Percentiles rank a stretch among this genome's conserved stretches.
These are phyloP conservation scores for Pelecanoides urinatrix DNA, from an alignment of 2,113 vertebrate species.

Conservation along the genomic window DNA sequence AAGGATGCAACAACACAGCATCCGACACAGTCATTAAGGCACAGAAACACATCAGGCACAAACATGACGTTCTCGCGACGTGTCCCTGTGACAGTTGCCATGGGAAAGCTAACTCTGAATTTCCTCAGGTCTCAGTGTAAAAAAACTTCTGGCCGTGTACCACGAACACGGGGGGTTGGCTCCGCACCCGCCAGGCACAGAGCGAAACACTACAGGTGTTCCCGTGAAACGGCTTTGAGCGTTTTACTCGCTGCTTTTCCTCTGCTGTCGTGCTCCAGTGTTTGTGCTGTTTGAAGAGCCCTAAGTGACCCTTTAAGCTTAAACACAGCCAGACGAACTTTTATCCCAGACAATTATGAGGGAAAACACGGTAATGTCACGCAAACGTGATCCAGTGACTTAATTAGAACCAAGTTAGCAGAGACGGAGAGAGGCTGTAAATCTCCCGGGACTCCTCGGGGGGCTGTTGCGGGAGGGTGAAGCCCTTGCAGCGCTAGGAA, in stretches of 20 bases:
- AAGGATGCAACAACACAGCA: neutral
- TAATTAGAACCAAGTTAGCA: neutral
- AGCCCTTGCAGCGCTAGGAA: neutral
- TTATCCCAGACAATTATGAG: neutral
- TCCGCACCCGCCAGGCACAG: neutral
- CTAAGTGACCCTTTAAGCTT: neutral
- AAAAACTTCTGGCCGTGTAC: neutral
- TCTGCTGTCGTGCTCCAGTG: neutral
- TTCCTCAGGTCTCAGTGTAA: neutral
- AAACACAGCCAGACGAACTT: neutral
- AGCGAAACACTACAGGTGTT: neutral
- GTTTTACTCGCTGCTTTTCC: neutral
- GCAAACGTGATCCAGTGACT: neutral
- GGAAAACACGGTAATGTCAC: neutral
- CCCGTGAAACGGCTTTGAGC: rapidly evolving
- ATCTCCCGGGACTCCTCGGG: neutral
- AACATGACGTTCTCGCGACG: rapidly evolving
- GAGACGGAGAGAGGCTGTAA: neutral
- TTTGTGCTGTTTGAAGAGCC: neutral
- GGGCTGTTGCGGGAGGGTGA: neutral
- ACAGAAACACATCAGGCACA: neutral
- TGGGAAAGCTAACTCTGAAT: neutral
- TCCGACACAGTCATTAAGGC: neutral
- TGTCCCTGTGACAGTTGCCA: neutral
- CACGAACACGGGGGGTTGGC: too few relatives aligned